A percentile compares a stretch with the other conserved stretches of the same genome.
phyloP scores from a whole-genome alignment of 2,888 invertebrate species.

The Ichneumon xanthorius region DNA sequence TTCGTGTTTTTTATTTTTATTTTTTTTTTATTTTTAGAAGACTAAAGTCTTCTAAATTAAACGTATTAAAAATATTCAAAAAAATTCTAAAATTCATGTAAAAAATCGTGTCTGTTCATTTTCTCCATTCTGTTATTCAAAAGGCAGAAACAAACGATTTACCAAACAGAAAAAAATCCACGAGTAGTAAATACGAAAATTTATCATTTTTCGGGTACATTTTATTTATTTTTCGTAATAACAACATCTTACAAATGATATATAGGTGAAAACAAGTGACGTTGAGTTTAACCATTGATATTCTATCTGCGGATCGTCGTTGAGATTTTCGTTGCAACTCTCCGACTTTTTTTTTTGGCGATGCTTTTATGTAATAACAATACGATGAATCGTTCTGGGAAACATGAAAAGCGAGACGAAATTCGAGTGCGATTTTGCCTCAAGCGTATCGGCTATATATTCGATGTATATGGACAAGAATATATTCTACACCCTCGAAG shows the following conservation, averaged over 20 bases:
- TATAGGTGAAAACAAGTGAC: background rate
- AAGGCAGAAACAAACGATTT: no score
- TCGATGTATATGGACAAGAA: background rate
- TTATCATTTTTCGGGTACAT: no score
- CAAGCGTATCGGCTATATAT: constrained; percentile 1
- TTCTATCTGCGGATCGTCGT: background rate
- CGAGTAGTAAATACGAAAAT: no score
- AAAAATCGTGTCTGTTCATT: no score
- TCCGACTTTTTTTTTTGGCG: background rate
- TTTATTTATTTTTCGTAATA: background rate
- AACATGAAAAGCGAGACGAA: constrained; percentile 7
- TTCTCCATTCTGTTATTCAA: no score
- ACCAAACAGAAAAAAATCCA: no score
- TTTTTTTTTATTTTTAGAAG: background rate
- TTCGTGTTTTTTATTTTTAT: background rate
- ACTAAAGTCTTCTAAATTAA: background rate
- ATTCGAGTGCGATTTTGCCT: background rate
- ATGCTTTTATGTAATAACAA: constrained; percentile 12
- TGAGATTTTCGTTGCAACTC: background rate
- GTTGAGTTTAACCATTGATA: background rate
- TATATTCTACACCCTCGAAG: background rate
- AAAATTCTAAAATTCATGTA: no score
- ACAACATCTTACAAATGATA: background rate
- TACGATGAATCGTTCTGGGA: constrained; percentile 6
- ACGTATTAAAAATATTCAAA: background rate